Evolutionary conservation across 2,888 invertebrate genomes (phyloP), one percentile per base, ranked within the genome.

Genomic region (Netelia fuscicornis): DNA sequence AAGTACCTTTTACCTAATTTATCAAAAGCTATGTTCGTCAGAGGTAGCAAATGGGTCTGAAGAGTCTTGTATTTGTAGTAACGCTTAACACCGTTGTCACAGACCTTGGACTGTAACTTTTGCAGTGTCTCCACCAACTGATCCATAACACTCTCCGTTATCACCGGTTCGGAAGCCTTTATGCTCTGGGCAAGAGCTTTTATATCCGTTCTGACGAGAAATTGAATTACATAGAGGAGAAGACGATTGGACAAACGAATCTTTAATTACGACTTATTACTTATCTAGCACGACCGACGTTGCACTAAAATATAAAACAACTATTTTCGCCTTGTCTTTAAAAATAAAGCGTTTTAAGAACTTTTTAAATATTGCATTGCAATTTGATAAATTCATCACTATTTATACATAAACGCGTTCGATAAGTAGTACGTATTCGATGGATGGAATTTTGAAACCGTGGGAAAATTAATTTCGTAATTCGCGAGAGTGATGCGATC

Each of bases 21-120:
- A 93, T 97, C 96, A 89, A 97, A 96, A 56, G 96, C 95, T 30
- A 97, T 96, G 90, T 97, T 97, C 5, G 97, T 97, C 52, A 97
- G 93, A 1, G 97, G 97, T 86, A 97, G 93, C 17, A 96, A 95
- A 91, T 97, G 97, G 0, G 96, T 95, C 90, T 95, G 95, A 86
- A 97, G 92, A 0, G 95, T 95, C 92, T 96, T 96, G 94, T 96
- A 96, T 88, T 96, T 95, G 92, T 96, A 96, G 93, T 96, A 97
- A 89, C 95, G 94, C 91, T 96, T 96, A 48, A 95, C 95, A 2
- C 95, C 95, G 83, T 95, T 95, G 87, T 96, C 96, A 87, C 95
- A 95, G 84, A 96, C 94, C 90, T 96, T 96, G 80, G 95, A 94
- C 93, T 96, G 96, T 84, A 97, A 93, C 86, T 95, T 96, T 72